phyloP scores from a whole-genome alignment of 1,140 invertebrate genomes.

The Conus betulinus region DNA sequence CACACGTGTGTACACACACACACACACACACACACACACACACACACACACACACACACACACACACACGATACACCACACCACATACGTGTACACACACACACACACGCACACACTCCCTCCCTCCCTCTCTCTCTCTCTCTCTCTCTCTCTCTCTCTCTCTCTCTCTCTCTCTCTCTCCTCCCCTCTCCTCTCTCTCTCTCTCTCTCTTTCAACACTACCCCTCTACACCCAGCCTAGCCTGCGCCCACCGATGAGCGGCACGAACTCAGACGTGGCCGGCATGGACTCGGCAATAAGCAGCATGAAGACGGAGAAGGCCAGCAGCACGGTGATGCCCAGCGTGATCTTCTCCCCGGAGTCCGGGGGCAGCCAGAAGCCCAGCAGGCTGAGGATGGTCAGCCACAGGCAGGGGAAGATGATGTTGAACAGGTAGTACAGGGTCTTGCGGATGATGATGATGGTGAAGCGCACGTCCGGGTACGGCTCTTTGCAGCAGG shows the following conservation, averaged over 20 bases:
- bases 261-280: constrained; percentile 80
- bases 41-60: neutral
- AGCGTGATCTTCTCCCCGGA: constrained; percentile 81
- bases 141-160: too few relatives aligned
- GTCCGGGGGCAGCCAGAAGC: constrained; percentile 81
- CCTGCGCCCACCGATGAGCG: constrained; percentile 77
- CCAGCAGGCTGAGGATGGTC: constrained; percentile 79
- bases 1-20: constrained; percentile 13
- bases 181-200: neutral
- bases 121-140: neutral
- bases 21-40: neutral
- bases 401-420: constrained; percentile 82
- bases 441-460: constrained; percentile 95
- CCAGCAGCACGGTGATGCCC: constrained; percentile 82
- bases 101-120: neutral
- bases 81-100: too few relatives aligned
- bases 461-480: constrained; percentile 80
- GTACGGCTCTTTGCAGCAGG: constrained; percentile 79
- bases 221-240: neutral
- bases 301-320: constrained; percentile 81
- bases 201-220: neutral
- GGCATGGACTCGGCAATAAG: constrained; percentile 81
- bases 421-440: constrained; percentile 87
- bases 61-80: too few relatives aligned
- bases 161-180: neutral